Percentiles rank a stretch among this genome's conserved stretches.
phyloP scores from a whole-genome alignment of 2,113 vertebrate genomes.

The Cheirogaleus medius region DNA sequence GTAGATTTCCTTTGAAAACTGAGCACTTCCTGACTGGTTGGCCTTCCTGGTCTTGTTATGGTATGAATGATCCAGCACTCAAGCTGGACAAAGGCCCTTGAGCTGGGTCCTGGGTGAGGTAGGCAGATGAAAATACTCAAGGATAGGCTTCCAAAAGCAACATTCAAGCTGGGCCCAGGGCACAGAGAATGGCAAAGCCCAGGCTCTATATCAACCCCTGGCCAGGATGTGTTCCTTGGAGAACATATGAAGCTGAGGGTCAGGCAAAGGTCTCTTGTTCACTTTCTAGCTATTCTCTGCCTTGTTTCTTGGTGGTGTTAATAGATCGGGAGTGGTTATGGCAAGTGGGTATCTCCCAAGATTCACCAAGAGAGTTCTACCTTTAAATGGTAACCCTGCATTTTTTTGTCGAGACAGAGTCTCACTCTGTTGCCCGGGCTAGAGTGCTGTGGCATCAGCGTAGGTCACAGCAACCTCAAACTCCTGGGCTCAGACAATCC shows the following conservation, averaged over 20 bases:
- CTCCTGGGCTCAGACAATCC: too few relatives aligned
- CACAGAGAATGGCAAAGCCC: neutral
- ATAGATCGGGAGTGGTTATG: neutral
- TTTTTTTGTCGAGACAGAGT: neutral
- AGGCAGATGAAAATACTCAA: neutral
- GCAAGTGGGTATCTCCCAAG: neutral
- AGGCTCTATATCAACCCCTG: neutral
- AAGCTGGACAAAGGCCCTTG: neutral
- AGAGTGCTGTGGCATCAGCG: too few relatives aligned
- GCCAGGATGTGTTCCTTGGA: neutral
- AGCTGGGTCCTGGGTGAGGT: neutral
- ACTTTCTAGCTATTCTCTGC: neutral
- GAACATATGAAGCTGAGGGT: neutral
- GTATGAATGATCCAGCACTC: neutral
- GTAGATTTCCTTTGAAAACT: neutral
- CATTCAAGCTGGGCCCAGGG: neutral
- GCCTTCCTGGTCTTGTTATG: neutral
- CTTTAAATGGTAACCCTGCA: neutral
- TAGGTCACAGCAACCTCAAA: too few relatives aligned
- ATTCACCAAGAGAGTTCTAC: neutral
- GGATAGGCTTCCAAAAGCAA: neutral
- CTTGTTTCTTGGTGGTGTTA: neutral
- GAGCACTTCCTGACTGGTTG: neutral
- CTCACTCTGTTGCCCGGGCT: too few relatives aligned
- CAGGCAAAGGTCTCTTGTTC: neutral